Conservation (phyloP, 2,113 vertebrate species). For the Engystomops pustulosus region DNA sequence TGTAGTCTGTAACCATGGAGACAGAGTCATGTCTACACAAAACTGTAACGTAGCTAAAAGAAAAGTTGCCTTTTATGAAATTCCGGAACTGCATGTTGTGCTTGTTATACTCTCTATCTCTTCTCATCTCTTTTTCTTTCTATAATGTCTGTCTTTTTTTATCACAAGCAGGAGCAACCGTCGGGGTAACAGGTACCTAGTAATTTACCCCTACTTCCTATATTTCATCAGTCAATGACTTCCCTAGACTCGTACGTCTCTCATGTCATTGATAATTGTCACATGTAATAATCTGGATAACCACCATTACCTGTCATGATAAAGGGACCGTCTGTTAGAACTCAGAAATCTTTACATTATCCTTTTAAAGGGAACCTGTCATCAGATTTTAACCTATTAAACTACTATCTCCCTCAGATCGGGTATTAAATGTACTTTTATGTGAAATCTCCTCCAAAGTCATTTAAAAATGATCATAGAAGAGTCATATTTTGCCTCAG, state of each 20-base stretch:
- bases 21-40: not conserved
- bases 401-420: too few relatives aligned
- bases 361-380: too few relatives aligned
- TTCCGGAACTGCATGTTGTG: not conserved
- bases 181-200: constrained; percentile 98
- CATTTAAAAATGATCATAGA: too few relatives aligned
- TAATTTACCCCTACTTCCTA: constrained; percentile 75
- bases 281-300: constrained; percentile 65
- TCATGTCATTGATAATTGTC: constrained; percentile 67
- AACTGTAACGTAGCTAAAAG: too few relatives aligned
- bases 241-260: constrained; percentile 74
- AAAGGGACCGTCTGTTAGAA: not conserved
- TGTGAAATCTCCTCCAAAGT: too few relatives aligned
- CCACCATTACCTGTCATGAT: constrained; percentile 63
- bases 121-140: constrained; percentile 76
- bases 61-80: too few relatives aligned
- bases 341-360: not conserved
- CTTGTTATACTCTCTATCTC: constrained; percentile 51
- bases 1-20: not conserved
- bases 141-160: constrained; percentile 83
- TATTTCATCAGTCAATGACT: constrained; percentile 72
- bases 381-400: too few relatives aligned
- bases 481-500: too few relatives aligned
- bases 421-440: too few relatives aligned
- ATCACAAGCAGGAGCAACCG: constrained; percentile 96